Conservation (phyloP, 2,797 vertebrate genomes). For the Sylvilagus floridanus region DNA sequence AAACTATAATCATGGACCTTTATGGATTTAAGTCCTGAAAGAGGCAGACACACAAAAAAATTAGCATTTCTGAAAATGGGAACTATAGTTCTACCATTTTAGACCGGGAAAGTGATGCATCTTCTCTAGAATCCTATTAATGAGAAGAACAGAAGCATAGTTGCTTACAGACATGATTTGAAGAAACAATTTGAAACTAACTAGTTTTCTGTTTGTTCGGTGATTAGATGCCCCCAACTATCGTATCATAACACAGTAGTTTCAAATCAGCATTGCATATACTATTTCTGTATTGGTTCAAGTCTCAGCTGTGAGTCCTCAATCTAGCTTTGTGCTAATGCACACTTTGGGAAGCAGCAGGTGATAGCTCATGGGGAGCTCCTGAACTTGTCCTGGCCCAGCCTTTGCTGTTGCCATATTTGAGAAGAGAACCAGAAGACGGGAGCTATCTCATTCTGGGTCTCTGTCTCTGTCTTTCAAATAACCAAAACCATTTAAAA, state of each 20-base stretch:
- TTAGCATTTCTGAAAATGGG: background rate
- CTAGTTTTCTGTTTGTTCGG: background rate
- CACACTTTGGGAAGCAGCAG: too few species aligned
- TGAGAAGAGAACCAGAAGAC: too few species aligned
- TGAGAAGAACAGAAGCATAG: background rate
- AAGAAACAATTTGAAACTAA: background rate
- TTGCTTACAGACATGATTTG: background rate
- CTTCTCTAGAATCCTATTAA: background rate
- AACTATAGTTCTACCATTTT: background rate
- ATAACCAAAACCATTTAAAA: too few species aligned
- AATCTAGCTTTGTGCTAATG: too few species aligned
- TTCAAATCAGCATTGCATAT: background rate
- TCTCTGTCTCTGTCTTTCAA: too few species aligned
- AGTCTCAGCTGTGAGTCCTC: too few species aligned
- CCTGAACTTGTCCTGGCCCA: too few species aligned
- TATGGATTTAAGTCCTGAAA: background rate
- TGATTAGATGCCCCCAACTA: background rate
- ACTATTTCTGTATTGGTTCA: background rate
- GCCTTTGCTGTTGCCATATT: too few species aligned
- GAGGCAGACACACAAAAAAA: background rate
- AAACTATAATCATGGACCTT: background rate
- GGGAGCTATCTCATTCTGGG: too few species aligned
- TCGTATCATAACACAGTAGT: background rate
- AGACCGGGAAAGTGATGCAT: background rate
- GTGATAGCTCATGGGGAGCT: too few species aligned